Evolutionary conservation across 2,797 vertebrate species (phyloP).

Genomic region (Phoebastria nigripes): DNA sequence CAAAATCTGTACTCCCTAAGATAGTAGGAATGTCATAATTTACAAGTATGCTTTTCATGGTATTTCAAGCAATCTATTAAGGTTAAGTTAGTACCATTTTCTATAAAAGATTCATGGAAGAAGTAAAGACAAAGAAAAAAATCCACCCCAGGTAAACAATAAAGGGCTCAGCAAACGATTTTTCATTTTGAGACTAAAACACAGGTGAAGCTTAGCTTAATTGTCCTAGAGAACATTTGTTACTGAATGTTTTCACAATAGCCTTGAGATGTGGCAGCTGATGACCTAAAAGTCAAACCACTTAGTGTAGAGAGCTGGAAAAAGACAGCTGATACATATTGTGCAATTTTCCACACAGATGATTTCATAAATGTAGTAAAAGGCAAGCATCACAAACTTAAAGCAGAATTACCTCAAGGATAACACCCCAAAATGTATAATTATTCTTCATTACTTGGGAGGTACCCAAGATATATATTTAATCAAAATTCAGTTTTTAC

Average conservation of each 20-base stretch:
- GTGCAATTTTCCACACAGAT: neutral
- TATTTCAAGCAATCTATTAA: neutral
- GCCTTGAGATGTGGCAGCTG: neutral
- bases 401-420: neutral
- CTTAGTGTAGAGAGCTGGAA: neutral
- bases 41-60: neutral
- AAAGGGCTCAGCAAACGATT: neutral
- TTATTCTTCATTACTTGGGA: neutral
- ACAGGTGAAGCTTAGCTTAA: neutral
- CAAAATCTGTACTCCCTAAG: neutral
- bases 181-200: neutral
- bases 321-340: neutral
- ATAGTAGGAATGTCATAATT: neutral
- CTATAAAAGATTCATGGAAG: neutral
- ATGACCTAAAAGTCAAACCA: neutral
- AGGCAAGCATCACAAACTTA: neutral
- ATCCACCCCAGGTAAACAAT: neutral
- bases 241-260: neutral
- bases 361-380: neutral
- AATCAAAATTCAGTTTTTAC: neutral
- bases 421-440: neutral
- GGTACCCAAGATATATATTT: neutral
- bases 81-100: neutral
- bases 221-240: neutral
- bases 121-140: neutral